These are phyloP conservation scores for Drepana arcuata DNA, from an alignment of 1,140 invertebrate species.

Conservation along the genomic window DNA sequence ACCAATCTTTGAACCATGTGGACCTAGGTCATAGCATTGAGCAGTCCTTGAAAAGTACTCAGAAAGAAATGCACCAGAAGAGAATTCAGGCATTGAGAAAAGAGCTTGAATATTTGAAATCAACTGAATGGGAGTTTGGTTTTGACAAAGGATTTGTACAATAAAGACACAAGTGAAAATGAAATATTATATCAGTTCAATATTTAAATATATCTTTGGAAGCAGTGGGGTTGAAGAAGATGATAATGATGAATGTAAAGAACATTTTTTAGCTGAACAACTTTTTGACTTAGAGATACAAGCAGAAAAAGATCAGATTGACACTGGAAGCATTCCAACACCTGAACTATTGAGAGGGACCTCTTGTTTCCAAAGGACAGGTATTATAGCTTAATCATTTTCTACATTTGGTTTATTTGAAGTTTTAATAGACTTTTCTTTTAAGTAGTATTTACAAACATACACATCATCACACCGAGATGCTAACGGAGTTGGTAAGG, in stretches of 20 bases:
- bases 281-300: conserved; percentile 40
- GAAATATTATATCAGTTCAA: conserved; percentile 1
- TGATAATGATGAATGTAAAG: conserved; percentile 34
- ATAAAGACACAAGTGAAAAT: conserved; percentile 21
- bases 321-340: conserved; percentile 2
- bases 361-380: conserved; percentile 47
- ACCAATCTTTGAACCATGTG: conserved; percentile 46
- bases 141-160: conserved; percentile 59
- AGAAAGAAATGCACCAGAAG: conserved; percentile 72
- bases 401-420: background rate
- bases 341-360: conserved; percentile 22
- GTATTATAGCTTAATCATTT: too few relatives aligned
- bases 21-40: conserved; percentile 45
- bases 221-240: conserved; percentile 17
- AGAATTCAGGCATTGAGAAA: conserved; percentile 76
- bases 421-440: too few relatives aligned
- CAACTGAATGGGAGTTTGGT: conserved; percentile 81
- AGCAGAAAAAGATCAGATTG: conserved; percentile 22
- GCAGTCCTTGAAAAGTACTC: conserved; percentile 41
- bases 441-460: too few relatives aligned
- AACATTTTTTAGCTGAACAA: conserved; percentile 48
- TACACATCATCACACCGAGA: too few relatives aligned
- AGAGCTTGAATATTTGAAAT: conserved; percentile 78
- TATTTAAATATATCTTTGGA: conserved; percentile 2
- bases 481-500: too few relatives aligned